Evolutionary conservation across 2,888 invertebrate species (phyloP), one percentile per base, ranked within the genome.

Genomic region (Orthonychiurus folsomi): DNA sequence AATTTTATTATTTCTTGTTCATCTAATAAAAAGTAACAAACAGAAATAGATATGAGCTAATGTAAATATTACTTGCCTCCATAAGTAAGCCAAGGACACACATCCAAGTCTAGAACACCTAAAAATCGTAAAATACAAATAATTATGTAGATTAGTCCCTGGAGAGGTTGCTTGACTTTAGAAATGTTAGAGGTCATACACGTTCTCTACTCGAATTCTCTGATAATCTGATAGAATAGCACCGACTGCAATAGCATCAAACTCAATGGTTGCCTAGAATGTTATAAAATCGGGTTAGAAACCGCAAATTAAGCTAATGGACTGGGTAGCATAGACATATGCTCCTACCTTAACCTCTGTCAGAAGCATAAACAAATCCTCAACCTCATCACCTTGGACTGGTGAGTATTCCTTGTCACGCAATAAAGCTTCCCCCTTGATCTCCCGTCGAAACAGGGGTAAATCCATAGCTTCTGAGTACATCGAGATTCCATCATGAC

Each of bases 141-240:
- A n/a, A n/a, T n/a, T n/a, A n/a, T n/a, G n/a, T 57, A 27, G 2
- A 26, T 3, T 50, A 9, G 21, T 47, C n/a, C 18, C 23, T 15
- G 20, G 27, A 57, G n/a, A n/a, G n/a, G n/a, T n/a, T n/a, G n/a
- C n/a, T n/a, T n/a, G n/a, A n/a, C n/a, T n/a, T n/a, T n/a, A n/a
- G 18, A 48, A 47, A 58, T 20, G 48, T 26, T 56, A 48, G 2
- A 12, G 26, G 26, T 85, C 89, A 85, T 86, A 93, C 88, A 97
- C 94, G 86, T 93, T 92, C 83, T 96, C 95, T 69, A 96, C 94
- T 75, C 99, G 84, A 75, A 93, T 85, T 79, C 96, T 85, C 82
- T 99, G 99, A 81, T 99, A 99, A 80, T 95, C 93, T 65, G 97
- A 97, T 73, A 96, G 82, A 77, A 99, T 96, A 69, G 99, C 99